Evolutionary conservation across 2,888 invertebrate species (phyloP).

Genomic region (Palloptera scutellata): DNA sequence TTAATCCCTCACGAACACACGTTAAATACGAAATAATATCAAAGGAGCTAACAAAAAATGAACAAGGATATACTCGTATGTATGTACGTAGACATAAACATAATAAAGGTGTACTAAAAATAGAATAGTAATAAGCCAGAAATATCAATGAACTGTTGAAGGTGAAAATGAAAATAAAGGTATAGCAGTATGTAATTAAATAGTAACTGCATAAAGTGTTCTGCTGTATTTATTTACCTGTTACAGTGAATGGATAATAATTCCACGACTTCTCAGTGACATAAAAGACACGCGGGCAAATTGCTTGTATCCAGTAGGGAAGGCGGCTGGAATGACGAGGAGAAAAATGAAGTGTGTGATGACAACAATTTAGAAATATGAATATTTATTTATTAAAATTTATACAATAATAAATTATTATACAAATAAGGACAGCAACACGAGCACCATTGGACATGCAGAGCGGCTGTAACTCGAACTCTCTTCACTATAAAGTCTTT

Average conservation of each 20-base stretch:
- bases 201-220: not conserved
- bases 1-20: not conserved
- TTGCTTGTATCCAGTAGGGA: conserved; percentile 87
- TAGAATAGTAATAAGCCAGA: not conserved
- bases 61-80: not conserved
- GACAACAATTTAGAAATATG: no score
- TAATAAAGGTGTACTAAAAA: not conserved
- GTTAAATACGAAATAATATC: conserved; percentile 5
- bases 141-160: not conserved
- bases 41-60: not conserved
- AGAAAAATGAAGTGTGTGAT: no score
- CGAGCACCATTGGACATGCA: no score
- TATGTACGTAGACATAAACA: not conserved
- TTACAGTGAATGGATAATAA: conserved; percentile 90
- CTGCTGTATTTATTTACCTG: conserved; percentile 67
- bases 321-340: conserved; percentile 71
- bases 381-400: no score
- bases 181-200: no score
- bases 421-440: no score
- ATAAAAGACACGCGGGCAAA: conserved; percentile 90
- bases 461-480: no score
- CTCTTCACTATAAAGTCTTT: no score
- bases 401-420: no score
- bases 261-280: conserved; percentile 95
- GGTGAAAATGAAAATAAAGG: not conserved